Base-by-base conservation (phyloP, 2,797 vertebrate genomes). In the Fistularia tabacaria region DNA sequence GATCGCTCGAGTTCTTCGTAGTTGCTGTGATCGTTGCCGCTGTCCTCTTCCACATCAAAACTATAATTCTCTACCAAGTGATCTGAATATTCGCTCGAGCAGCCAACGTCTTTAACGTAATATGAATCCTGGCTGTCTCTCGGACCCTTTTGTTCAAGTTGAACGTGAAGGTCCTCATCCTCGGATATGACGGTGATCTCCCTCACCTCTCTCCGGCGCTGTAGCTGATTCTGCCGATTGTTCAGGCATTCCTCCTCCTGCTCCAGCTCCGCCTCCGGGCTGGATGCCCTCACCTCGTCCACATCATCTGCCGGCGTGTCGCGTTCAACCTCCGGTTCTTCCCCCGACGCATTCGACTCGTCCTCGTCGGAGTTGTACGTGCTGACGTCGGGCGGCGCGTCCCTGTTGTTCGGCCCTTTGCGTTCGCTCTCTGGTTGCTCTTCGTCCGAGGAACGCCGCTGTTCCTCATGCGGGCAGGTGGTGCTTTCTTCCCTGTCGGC, bases 11-110 rank as follows among this genome's bases (percentile, higher is more conserved):
- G 68, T 49, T 81, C 70, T 10, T 76, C 80, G 67, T 54, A 77
- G 62, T 68, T 75, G 51, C 59, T 76, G 70, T 82, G 80, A 11
- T 86, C 66, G 1, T 85, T 84, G 13, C 82, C 75, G n/a, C 80
- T 83, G 10, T 86, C 80, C 11, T 78, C 49, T 7, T 80, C 70
- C 41, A 46, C 36, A 49, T 62, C 57, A 25, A 60, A 75, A 47
- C 40, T 42, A 11, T 38, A 46, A 42, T 2, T 3, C 46, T 73
- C 62, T 49, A n/a, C 14, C 52, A 65, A 58, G 52, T 38, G 44
- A 13, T 67, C 38, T 39, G 56, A 38, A 3, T 55, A 15, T 15
- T 45, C 62, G 1, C 62, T 65, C 41, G 64, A 54, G 38, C 59
- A 62, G 36, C 12, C 51, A 0, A 36, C 15, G 1, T 66, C 55